Conservation (phyloP, 1,140 invertebrate genomes). For the Meloidogyne hapla region DNA sequence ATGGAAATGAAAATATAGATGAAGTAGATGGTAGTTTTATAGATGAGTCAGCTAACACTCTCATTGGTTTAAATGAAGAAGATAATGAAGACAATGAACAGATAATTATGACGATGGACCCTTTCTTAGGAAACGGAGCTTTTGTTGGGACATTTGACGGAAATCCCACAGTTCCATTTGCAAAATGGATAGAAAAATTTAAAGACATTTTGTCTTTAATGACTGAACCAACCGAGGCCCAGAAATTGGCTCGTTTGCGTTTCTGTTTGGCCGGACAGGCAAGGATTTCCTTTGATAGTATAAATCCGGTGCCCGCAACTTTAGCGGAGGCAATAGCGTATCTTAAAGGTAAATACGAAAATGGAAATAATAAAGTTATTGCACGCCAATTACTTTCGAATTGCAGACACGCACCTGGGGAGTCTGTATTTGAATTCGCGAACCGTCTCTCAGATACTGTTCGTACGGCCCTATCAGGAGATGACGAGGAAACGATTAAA, state of each 20-base stretch:
- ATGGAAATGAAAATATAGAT: too few species aligned
- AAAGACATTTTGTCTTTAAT: neutral
- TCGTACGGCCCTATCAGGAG: neutral
- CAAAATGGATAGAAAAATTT: too few species aligned
- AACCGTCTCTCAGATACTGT: too few species aligned
- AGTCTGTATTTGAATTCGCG: too few species aligned
- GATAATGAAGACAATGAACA: too few species aligned
- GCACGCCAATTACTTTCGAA: neutral
- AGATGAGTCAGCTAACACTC: too few species aligned
- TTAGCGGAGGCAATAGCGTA: neutral
- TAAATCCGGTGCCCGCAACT: neutral
- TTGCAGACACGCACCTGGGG: neutral
- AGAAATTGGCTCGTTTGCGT: conserved; percentile 8
- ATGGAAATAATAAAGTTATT: neutral
- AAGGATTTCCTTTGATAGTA: neutral
- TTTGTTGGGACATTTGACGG: too few species aligned
- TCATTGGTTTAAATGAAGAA: too few species aligned
- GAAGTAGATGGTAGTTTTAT: too few species aligned
- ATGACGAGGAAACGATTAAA: neutral
- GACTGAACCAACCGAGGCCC: neutral
- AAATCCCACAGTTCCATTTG: too few species aligned
- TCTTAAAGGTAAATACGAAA: neutral
- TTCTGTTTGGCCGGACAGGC: neutral
- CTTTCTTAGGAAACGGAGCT: too few species aligned
- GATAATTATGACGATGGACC: too few species aligned